phyloP scores from a whole-genome alignment of 2,888 invertebrate species.

The Andricus quercusramuli region DNA sequence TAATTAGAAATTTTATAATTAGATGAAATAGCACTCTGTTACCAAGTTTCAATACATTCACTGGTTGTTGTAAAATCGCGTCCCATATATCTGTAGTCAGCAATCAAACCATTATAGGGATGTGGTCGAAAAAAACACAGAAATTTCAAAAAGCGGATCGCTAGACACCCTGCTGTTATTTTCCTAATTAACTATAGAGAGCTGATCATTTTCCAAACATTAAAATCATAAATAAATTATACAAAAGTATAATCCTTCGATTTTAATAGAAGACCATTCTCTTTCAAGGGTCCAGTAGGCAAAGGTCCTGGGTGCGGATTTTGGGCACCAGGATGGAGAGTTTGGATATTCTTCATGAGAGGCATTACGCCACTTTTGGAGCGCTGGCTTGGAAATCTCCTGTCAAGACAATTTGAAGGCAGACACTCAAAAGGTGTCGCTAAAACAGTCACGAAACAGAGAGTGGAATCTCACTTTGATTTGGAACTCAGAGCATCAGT shows the following conservation, averaged over 20 bases:
- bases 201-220: no score
- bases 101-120: no score
- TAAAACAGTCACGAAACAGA: constrained; percentile 99
- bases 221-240: neutral
- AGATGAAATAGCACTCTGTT: neutral
- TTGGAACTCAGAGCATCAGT: constrained; percentile 98
- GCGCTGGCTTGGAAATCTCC: constrained; percentile 98
- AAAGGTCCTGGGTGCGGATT: constrained; percentile 99
- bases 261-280: constrained; percentile 46
- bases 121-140: no score
- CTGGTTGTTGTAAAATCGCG: no score
- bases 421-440: constrained; percentile 99
- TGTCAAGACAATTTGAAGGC: constrained; percentile 99
- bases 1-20: neutral
- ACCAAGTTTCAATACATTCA: neutral
- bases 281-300: constrained; percentile 93
- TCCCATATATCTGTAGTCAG: no score
- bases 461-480: constrained; percentile 99
- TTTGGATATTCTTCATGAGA: constrained; percentile 99
- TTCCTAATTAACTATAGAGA: no score
- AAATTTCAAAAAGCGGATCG: no score
- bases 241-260: neutral
- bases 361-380: constrained; percentile 99
- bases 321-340: constrained; percentile 99
- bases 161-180: no score